Evolutionary conservation across 2,888 invertebrate species (phyloP).

Genomic region (Leptinotarsa tumamoca): DNA sequence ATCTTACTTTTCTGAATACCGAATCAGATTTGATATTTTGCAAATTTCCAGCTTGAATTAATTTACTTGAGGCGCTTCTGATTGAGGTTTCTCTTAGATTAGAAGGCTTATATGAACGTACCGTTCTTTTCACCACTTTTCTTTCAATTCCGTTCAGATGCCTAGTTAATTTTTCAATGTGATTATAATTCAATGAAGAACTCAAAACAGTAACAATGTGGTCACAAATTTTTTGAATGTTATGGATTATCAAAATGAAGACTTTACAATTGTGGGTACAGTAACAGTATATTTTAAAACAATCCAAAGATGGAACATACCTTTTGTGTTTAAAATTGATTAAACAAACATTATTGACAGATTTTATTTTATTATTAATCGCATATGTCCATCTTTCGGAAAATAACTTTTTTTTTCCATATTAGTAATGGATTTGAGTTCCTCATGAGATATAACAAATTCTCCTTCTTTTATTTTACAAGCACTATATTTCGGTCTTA

Average conservation of each 20-base stretch:
- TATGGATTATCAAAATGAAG: conserved; percentile 11
- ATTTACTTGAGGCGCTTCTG: conserved; percentile 2
- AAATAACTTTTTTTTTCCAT: not conserved
- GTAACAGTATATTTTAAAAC: no score
- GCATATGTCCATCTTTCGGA: not conserved
- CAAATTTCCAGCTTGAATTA: conserved; percentile 26
- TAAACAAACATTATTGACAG: no score
- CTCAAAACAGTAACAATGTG: conserved; percentile 22
- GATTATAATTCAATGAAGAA: conserved; percentile 29
- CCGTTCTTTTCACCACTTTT: conserved; percentile 8
- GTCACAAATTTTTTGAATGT: not conserved
- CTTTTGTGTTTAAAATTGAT: no score
- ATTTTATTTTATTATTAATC: no score
- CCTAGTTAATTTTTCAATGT: conserved; percentile 5
- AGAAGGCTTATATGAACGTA: not conserved
- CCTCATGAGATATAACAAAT: conserved; percentile 4
- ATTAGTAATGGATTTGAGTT: not conserved
- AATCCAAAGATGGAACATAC: no score
- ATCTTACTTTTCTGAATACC: conserved; percentile 16
- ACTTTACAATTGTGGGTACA: conserved; percentile 2
- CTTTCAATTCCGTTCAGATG: not conserved
- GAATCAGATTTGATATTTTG: conserved; percentile 16
- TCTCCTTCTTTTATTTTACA: not conserved
- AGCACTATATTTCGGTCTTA: not conserved
- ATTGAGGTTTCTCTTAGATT: conserved; percentile 11